phyloP scores from a whole-genome alignment of 92 coral and sea anemone species.

The Meandrina meandrites region DNA sequence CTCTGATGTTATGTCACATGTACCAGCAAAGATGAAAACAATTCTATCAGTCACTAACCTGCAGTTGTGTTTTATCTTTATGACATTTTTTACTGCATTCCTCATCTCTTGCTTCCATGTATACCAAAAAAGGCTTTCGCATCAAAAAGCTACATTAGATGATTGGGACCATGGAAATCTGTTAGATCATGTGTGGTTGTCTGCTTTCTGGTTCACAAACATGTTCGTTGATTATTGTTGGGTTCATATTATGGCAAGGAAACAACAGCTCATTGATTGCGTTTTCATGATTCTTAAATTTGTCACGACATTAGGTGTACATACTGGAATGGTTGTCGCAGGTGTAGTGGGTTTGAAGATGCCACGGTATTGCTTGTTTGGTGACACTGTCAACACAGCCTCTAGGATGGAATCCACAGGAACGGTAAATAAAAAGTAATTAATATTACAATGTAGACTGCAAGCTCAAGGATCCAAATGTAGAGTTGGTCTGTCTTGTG shows the following conservation, averaged over 20 bases:
- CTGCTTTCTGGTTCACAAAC: no score
- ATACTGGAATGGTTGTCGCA: constrained; percentile 88
- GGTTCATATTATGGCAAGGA: not conserved
- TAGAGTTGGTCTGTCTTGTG: not conserved
- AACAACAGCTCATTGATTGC: not conserved
- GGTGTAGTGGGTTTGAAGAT: constrained; percentile 89
- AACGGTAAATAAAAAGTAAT: constrained; percentile 41
- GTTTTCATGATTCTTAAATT: not conserved
- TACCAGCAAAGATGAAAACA: no score
- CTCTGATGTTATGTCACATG: no score
- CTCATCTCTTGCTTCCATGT: no score
- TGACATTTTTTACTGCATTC: no score
- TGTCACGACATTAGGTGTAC: constrained; percentile 54
- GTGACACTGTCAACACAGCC: constrained; percentile 89
- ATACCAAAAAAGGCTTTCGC: no score
- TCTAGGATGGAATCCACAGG: constrained; percentile 93
- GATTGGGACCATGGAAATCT: no score
- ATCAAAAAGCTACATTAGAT: no score
- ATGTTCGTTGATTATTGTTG: no score
- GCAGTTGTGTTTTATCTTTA: no score
- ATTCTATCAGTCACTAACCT: no score
- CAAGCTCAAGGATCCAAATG: not conserved
- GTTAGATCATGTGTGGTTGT: no score
- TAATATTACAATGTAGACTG: not conserved
- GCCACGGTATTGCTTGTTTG: constrained; percentile 92